A percentile compares a stretch with the other conserved stretches of the same genome.
phyloP scores from a whole-genome alignment of 2,113 vertebrate genomes.

The Oxygymnocypris stewartii region DNA sequence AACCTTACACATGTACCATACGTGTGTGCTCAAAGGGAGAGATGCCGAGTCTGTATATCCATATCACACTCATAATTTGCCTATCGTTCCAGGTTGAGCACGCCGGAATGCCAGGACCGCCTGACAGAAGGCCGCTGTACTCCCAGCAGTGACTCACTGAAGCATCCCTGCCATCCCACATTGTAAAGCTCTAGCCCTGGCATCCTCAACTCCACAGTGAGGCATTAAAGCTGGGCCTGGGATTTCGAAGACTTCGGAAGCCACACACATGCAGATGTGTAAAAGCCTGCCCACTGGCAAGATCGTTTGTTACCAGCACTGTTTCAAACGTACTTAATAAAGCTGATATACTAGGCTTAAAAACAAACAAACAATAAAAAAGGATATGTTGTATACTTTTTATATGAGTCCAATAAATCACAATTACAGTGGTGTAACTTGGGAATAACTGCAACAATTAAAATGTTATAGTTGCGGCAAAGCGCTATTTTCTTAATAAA shows the following conservation, averaged over 20 bases:
- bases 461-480: not conserved
- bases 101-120: not conserved
- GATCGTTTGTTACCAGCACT: not conserved
- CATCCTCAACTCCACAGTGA: conserved; percentile 12
- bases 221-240: conserved; percentile 30
- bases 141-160: conserved; percentile 26
- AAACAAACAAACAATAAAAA: conserved; percentile 5
- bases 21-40: not conserved
- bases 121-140: conserved; percentile 30
- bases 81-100: conserved; percentile 30
- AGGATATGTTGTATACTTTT: not conserved
- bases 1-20: not conserved
- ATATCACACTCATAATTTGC: not conserved
- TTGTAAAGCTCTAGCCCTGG: conserved; percentile 29
- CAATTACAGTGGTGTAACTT: not conserved
- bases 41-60: not conserved
- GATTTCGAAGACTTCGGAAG: conserved; percentile 21
- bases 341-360: not conserved
- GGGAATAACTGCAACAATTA: not conserved
- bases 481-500: not conserved
- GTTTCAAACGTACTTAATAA: not conserved
- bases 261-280: conserved; percentile 39
- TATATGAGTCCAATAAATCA: not conserved
- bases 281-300: not conserved
- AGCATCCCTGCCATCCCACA: conserved; percentile 14